Percentiles rank a stretch among this genome's conserved stretches.
phyloP scores from a whole-genome alignment of 2,888 invertebrate species.

The Ochropacha duplaris region DNA sequence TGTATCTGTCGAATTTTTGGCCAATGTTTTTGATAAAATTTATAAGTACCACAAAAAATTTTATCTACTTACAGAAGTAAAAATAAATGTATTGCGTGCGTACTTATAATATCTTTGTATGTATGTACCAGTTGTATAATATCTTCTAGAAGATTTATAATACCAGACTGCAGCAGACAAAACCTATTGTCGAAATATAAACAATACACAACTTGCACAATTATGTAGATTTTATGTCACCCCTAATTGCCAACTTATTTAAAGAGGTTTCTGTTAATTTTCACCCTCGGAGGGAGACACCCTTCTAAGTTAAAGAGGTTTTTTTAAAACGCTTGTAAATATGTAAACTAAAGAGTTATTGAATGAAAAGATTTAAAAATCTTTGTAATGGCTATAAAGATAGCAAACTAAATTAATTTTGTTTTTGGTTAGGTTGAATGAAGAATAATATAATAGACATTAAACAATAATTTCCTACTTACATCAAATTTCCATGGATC shows the following conservation, averaged over 20 bases:
- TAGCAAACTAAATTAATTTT: neutral
- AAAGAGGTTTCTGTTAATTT: conserved; percentile 78
- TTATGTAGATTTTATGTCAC: conserved; percentile 81
- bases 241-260: conserved; percentile 82
- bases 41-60: too few relatives aligned
- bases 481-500: neutral
- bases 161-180: conserved; percentile 39
- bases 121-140: neutral
- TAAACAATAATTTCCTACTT: neutral
- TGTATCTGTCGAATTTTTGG: too few relatives aligned
- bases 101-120: neutral
- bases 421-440: neutral
- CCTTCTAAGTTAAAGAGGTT: conserved; percentile 38
- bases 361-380: conserved; percentile 37
- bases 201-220: conserved; percentile 76
- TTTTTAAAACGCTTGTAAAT: conserved; percentile 28
- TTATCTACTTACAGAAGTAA: too few relatives aligned
- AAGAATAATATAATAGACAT: neutral
- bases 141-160: neutral
- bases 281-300: conserved; percentile 47
- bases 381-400: neutral
- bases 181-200: conserved; percentile 74
- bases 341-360: conserved; percentile 61
- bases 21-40: too few relatives aligned
- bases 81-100: too few relatives aligned